Evolutionary conservation across 1,140 invertebrate species (phyloP), one percentile per base, ranked within the genome.

Genomic region (Lasioglossum albipes): DNA sequence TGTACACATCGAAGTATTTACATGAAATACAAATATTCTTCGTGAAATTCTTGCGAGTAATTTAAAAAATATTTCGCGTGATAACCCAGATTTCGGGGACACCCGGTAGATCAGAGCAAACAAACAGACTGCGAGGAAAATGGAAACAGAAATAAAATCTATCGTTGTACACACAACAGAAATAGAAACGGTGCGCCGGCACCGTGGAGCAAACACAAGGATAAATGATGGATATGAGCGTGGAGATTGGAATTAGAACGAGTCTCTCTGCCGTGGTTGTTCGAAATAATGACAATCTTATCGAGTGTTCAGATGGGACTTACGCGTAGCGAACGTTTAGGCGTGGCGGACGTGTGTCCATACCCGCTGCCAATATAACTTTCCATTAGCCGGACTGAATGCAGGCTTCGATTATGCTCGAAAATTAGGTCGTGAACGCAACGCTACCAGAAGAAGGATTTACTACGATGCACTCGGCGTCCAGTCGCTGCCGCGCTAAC

Each of bases 361-460:
- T 49, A n/a, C n/a, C 12, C 10, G 22, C 42, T 27, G 66, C 45
- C 42, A 18, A 68, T 68, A 68, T 68, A 68, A 68, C 52, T 68
- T 68, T 49, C 66, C 66, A 68, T 68, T 68, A 68, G 42, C 42
- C 42, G 3, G 22, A n/a, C 66, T 68, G 42, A 68, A 68, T 68
- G 66, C 42, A 68, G 7, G 22, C 42, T 42, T 49, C 66, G 66
- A 49, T 68, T 68, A 68, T 22, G 66, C 66, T 68, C 66, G 22
- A 49, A 68, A 68, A 68, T 68, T 68, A 68, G 66, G 66, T 68
- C 66, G 18, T 42, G 5, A 49, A 49, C n/a, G 66, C n/a, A 49
- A 49, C 42, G 42, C 66, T 10, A n/a, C n/a, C 49, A n/a, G 41
- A 68, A 49, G 66, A 22, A 42, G 41, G 13, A 68, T 68, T 49